Conservation (phyloP, 2,888 invertebrate species). For the Napeogenes inachia region DNA sequence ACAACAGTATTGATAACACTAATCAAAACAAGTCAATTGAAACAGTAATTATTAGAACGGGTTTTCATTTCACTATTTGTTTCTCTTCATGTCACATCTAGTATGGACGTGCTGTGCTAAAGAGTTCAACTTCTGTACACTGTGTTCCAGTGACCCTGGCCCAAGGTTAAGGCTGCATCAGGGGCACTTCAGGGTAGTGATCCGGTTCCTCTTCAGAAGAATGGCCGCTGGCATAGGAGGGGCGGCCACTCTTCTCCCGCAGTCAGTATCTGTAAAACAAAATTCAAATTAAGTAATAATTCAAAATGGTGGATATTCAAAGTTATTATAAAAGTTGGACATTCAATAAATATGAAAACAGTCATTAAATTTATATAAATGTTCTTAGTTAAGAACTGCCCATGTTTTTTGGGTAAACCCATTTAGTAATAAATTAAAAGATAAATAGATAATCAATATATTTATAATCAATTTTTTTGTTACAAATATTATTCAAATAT, state of each 20-base stretch:
- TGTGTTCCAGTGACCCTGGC: neutral
- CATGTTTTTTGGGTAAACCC: no score
- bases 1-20: no score
- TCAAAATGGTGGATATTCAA: no score
- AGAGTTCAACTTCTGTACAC: slow-evolving; percentile 7
- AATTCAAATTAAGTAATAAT: neutral
- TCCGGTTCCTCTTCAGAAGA: slow-evolving; percentile 66
- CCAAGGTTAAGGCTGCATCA: slow-evolving; percentile 43
- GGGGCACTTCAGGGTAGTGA: slow-evolving; percentile 57
- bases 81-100: neutral
- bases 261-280: slow-evolving; percentile 63
- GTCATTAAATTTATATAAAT: no score
- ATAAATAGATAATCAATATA: no score
- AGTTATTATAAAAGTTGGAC: no score
- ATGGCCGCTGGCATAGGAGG: slow-evolving; percentile 58
- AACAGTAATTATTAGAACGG: neutral
- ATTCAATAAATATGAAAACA: no score
- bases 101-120: neutral
- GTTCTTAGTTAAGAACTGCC: no score
- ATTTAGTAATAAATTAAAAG: no score
- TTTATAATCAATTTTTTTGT: no score
- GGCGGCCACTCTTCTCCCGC: slow-evolving; percentile 66
- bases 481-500: no score
- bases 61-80: neutral
- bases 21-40: no score